A percentile compares a stretch with the other conserved stretches of the same genome.
Conservation (phyloP, 2,113 vertebrate species). For the Gnathonemus echidnorhynchus region DNA sequence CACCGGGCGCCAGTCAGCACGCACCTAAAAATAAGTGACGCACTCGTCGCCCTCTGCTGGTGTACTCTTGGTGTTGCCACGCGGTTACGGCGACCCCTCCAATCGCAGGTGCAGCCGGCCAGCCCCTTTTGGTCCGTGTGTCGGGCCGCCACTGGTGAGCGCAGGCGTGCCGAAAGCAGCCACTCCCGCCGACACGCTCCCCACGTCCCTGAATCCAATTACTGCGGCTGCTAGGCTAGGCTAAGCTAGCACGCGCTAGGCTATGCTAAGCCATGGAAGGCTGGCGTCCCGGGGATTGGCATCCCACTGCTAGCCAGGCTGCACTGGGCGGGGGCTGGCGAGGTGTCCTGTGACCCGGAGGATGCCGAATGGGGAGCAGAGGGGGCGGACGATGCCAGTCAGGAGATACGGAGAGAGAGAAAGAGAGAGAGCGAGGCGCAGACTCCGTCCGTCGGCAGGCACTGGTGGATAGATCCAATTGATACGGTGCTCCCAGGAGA, state of each 20-base stretch:
- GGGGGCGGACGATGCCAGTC: constrained; percentile 32
- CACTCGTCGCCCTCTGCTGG: background rate
- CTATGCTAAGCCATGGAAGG: background rate
- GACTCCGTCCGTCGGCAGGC: constrained; percentile 39
- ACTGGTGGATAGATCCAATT: constrained; percentile 43
- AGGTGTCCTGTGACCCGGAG: constrained; percentile 9
- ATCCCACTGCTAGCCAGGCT: constrained; percentile 7
- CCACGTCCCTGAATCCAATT: constrained; percentile 45
- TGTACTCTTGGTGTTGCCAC: background rate
- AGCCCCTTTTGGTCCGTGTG: background rate
- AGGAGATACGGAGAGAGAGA: constrained; percentile 27
- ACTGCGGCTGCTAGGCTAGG: constrained; percentile 33
- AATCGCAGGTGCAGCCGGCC: background rate
- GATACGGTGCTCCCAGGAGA: constrained; percentile 35
- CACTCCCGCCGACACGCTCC: constrained; percentile 25
- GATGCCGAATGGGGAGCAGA: constrained; percentile 22
- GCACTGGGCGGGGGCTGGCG: constrained; percentile 6
- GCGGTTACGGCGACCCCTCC: background rate
- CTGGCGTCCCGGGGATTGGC: background rate
- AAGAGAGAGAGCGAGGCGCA: background rate
- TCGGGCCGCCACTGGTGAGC: background rate
- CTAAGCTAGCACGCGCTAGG: constrained; percentile 34
- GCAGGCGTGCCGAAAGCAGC: background rate
- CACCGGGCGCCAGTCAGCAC: background rate
- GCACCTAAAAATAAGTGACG: constrained; percentile 3